A percentile compares a stretch with the other conserved stretches of the same genome.
These are phyloP conservation scores for Elgonia sp. DNA, from an alignment of 2,888 invertebrate species.

Conservation along the genomic window DNA sequence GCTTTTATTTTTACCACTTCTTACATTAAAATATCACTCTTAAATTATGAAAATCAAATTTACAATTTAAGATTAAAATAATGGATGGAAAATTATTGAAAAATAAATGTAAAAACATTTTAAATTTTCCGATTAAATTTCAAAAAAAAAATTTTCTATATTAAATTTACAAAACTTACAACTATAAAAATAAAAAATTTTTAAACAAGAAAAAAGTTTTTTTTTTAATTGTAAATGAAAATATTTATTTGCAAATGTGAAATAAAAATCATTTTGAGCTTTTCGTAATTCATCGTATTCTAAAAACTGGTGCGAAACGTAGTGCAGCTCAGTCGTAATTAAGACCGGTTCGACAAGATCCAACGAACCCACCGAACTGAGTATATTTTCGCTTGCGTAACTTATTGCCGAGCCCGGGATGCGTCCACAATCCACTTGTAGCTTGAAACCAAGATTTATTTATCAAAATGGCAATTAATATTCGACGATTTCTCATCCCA, in stretches of 20 bases:
- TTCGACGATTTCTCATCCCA: constrained; percentile 59
- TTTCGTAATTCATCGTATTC: constrained; percentile 25
- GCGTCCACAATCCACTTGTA: constrained; percentile 69
- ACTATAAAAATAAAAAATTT: too few relatives aligned
- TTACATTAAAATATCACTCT: too few relatives aligned
- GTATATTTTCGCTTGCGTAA: constrained; percentile 80
- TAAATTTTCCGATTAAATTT: too few relatives aligned
- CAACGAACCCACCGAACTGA: constrained; percentile 77
- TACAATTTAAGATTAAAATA: too few relatives aligned
- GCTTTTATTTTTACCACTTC: background rate
- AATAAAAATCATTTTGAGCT: constrained; percentile 18
- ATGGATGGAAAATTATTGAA: too few relatives aligned
- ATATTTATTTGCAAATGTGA: too few relatives aligned
- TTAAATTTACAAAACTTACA: too few relatives aligned
- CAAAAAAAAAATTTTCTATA: too few relatives aligned
- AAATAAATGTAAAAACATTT: too few relatives aligned
- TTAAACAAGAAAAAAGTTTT: too few relatives aligned
- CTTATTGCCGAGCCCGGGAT: constrained; percentile 74
- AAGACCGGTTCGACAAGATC: constrained; percentile 82
- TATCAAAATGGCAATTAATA: constrained; percentile 71
- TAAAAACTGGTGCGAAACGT: constrained; percentile 68
- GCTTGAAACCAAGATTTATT: constrained; percentile 66
- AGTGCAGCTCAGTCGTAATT: constrained; percentile 78
- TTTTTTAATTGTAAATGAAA: too few relatives aligned
- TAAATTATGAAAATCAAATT: too few relatives aligned